These are phyloP conservation scores for Silurus asotus DNA, from an alignment of 2,113 vertebrate species.

Conservation along the genomic window DNA sequence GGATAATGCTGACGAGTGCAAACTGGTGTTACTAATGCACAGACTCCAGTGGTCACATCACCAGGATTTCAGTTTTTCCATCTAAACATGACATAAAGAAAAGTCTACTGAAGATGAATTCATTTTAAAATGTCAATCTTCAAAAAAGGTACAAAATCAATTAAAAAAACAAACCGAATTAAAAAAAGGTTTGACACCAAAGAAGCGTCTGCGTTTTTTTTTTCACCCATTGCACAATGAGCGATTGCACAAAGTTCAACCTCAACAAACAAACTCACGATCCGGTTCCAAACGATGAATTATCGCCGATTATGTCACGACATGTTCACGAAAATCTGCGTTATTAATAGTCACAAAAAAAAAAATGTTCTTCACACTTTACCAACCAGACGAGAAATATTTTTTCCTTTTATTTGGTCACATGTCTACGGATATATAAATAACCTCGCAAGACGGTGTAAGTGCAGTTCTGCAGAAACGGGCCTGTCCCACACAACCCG, in stretches of 20 bases:
- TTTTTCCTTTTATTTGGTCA: background rate
- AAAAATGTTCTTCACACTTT: background rate
- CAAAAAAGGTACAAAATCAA: too few relatives aligned
- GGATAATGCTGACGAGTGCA: slow-evolving; percentile 58
- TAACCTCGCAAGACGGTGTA: slow-evolving; percentile 14
- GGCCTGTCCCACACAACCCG: slow-evolving; percentile 10
- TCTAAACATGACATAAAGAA: background rate
- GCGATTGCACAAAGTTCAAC: slow-evolving; percentile 10
- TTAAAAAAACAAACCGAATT: background rate
- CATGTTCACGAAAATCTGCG: background rate
- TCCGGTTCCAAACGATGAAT: background rate
- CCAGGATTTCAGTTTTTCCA: background rate
- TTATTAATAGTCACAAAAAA: background rate
- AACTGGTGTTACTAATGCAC: slow-evolving; percentile 22
- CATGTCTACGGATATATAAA: slow-evolving; percentile 11
- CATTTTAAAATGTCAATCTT: background rate
- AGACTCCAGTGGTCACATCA: slow-evolving; percentile 15
- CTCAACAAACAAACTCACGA: background rate
- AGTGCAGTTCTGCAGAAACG: background rate
- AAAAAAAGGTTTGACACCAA: background rate
- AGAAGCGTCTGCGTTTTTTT: background rate
- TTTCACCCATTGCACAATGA: slow-evolving; percentile 34
- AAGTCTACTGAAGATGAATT: background rate
- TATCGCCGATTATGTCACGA: background rate
- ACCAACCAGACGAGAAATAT: background rate